Percentiles rank a stretch among this genome's conserved stretches.
phyloP scores from a whole-genome alignment of 2,797 vertebrate genomes.

The Chaunax sp. region DNA sequence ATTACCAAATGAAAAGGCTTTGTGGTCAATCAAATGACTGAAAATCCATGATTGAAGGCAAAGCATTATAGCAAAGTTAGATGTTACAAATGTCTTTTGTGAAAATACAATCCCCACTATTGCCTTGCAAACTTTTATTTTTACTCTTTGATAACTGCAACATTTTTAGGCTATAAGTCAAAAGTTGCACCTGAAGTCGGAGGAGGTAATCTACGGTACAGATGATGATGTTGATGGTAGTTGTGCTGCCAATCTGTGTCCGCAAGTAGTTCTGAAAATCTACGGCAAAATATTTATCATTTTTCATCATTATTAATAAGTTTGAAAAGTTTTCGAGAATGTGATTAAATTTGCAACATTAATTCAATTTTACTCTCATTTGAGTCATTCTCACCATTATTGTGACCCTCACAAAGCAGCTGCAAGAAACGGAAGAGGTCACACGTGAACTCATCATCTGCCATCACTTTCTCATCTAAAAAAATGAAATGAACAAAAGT shows the following conservation, averaged over 20 bases:
- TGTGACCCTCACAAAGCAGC: constrained; percentile 95
- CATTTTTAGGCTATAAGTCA: not conserved
- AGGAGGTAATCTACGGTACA: constrained; percentile 97
- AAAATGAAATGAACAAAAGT: constrained; percentile 1
- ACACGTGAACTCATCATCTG: constrained; percentile 95
- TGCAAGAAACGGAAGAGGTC: constrained; percentile 96
- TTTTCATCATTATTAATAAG: not conserved
- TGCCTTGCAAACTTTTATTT: not conserved
- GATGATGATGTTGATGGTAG: constrained; percentile 96
- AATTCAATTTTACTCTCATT: not conserved
- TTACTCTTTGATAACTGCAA: not conserved
- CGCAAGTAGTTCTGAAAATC: constrained; percentile 97
- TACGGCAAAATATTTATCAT: constrained; percentile 56
- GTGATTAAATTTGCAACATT: not conserved
- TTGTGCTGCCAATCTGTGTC: constrained; percentile 95
- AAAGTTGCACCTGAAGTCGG: constrained; percentile 87
- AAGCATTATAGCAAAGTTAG: not conserved
- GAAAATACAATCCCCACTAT: constrained; percentile 2
- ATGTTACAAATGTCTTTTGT: not conserved
- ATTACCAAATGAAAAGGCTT: too few species aligned
- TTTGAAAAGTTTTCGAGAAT: not conserved
- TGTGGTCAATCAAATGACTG: constrained; percentile 7
- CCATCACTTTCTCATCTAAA: constrained; percentile 97
- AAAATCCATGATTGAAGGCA: constrained; percentile 2
- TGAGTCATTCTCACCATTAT: constrained; percentile 86